phyloP scores from a whole-genome alignment of 2,797 vertebrate genomes.

The Bovichtus diacanthus region DNA sequence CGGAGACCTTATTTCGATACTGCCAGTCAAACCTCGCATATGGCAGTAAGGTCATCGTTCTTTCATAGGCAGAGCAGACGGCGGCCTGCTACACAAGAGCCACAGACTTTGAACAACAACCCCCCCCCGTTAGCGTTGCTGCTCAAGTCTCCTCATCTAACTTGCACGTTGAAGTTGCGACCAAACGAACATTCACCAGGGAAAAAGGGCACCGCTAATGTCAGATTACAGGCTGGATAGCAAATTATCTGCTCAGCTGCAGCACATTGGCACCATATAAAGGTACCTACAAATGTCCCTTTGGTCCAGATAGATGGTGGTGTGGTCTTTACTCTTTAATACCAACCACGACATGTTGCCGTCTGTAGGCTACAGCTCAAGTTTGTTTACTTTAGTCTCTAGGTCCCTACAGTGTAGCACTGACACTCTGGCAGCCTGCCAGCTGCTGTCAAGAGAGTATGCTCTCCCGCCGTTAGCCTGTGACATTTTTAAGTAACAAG shows the following conservation, averaged over 20 bases:
- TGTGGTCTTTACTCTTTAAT: not conserved
- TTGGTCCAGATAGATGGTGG: not conserved
- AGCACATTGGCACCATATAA: not conserved
- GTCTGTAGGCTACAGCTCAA: not conserved
- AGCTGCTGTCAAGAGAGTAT: not conserved
- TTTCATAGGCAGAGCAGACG: not conserved
- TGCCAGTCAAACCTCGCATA: not conserved
- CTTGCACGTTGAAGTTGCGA: not conserved
- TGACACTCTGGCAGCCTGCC: not conserved
- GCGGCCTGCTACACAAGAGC: not conserved
- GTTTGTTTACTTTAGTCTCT: conserved; percentile 1
- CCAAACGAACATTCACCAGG: not conserved
- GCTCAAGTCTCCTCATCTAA: not conserved
- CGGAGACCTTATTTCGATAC: not conserved
- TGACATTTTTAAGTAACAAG: not conserved
- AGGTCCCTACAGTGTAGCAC: not conserved
- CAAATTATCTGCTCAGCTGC: not conserved
- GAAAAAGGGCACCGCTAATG: not conserved
- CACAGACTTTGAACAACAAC: not conserved
- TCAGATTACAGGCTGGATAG: not conserved
- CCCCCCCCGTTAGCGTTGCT: not conserved
- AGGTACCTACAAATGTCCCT: not conserved
- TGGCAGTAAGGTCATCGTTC: not conserved
- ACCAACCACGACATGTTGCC: not conserved
- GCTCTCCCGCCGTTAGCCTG: not conserved